phyloP scores from a whole-genome alignment of 2,797 vertebrate genomes.

The Danio albolineatus region DNA sequence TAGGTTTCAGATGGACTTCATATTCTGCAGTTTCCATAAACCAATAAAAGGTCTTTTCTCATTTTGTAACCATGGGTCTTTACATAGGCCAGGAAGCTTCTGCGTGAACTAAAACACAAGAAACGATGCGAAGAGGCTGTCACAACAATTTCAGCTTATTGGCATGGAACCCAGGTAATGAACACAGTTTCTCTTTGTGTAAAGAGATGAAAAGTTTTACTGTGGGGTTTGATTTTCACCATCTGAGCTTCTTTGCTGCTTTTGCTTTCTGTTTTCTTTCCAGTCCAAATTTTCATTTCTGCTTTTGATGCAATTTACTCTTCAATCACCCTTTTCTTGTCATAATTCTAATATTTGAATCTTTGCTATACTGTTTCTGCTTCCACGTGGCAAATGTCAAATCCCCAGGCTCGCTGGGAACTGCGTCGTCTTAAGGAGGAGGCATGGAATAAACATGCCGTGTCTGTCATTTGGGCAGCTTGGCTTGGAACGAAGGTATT shows the following conservation, averaged over 20 bases:
- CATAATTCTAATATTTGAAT: constrained; percentile 49
- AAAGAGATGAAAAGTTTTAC: constrained; percentile 5
- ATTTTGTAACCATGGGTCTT: neutral
- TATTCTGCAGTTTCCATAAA: neutral
- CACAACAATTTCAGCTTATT: constrained; percentile 92
- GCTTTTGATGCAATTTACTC: constrained; percentile 46
- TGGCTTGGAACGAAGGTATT: constrained; percentile 99
- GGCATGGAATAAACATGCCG: constrained; percentile 94
- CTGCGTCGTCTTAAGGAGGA: constrained; percentile 95
- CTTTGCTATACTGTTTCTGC: constrained; percentile 57
- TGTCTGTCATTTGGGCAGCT: constrained; percentile 99
- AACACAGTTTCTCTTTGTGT: constrained; percentile 1
- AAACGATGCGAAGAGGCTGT: constrained; percentile 91
- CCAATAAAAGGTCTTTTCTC: neutral
- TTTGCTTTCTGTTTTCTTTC: constrained; percentile 61
- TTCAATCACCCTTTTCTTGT: constrained; percentile 44
- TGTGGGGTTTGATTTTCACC: constrained; percentile 42
- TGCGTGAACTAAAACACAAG: constrained; percentile 92
- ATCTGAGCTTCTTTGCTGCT: constrained; percentile 60
- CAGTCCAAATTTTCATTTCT: constrained; percentile 68
- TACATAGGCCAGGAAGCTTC: constrained; percentile 88
- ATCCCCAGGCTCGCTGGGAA: constrained; percentile 93
- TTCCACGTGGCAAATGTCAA: constrained; percentile 54
- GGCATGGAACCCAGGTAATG: constrained; percentile 94
- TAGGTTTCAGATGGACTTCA: constrained; percentile 68